phyloP scores from a whole-genome alignment of 2,797 vertebrate species.

The Chlorospingus semifuscus region DNA sequence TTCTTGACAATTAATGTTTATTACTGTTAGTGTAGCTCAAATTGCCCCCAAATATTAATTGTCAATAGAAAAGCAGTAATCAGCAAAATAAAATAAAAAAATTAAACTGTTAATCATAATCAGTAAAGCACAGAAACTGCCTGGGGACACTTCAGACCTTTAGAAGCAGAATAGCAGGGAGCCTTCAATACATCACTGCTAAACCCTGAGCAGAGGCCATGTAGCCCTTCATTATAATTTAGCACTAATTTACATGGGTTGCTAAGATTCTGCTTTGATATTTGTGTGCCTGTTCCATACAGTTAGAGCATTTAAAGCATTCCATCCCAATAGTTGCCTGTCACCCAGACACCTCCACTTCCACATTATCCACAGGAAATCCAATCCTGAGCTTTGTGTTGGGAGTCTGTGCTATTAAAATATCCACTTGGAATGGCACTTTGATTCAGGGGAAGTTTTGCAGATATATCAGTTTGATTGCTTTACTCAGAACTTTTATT shows the following conservation, averaged over 20 bases:
- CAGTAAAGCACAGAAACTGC: background rate
- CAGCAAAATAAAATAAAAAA: background rate
- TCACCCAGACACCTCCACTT: background rate
- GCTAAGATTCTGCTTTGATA: background rate
- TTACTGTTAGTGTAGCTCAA: background rate
- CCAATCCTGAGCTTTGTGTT: background rate
- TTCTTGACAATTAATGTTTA: background rate
- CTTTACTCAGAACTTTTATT: background rate
- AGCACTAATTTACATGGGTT: background rate
- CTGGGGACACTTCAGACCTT: background rate
- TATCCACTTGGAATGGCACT: background rate
- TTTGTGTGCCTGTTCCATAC: fast-evolving
- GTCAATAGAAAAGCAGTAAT: background rate
- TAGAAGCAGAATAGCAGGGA: background rate
- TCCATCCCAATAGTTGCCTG: background rate
- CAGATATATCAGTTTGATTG: background rate
- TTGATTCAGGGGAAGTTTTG: background rate
- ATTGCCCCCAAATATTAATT: background rate
- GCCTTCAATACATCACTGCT: background rate
- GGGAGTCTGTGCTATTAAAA: background rate
- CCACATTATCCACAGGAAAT: background rate
- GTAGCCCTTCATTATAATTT: background rate
- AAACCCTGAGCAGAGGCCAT: background rate
- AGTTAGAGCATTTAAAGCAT: background rate
- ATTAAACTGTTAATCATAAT: background rate